Evolutionary conservation across 2,888 invertebrate genomes (phyloP), one percentile per base, ranked within the genome.

Genomic region (Dryomyza anilis): DNA sequence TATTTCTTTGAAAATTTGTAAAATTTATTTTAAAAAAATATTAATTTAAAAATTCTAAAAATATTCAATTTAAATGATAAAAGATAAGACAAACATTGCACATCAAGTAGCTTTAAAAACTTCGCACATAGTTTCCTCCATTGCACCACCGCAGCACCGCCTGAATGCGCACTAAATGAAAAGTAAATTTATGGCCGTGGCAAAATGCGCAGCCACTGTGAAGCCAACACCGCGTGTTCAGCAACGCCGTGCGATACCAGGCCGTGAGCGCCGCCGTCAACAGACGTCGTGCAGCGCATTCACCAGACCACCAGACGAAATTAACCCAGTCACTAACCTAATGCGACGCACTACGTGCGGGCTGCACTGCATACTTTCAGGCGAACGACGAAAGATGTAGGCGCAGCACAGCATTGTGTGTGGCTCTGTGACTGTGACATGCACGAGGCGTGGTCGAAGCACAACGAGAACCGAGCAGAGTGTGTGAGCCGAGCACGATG

Each of bases 101-200:
- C 46, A 7, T 46, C 21, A 25, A n/a, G 3, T 50, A 21, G 10
- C 50, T 12, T 3, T 23, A 50, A 5, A 7, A 50, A 25, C 25
- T 1, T 8, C 12, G 7, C 43, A 43, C 57, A 8, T 43, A 12
- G 16, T 14, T 23, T 43, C 6, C 12, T 12, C 21, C 29, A 19
- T 16, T 4, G 16, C 21, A 8, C 58, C 12, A n/a, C 39, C 8
- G 23, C 6, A 16, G 45, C 27, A 21, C 29, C 36, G 55, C 55
- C 3, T 1, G 23, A 50, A 12, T 3, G n/a, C n/a, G n/a, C 23
- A 46, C 58, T 30, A 46, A 58, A 46, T 46, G 27, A 58, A 46
- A 58, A 43, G 58, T 45, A 58, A 45, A 46, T 46, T 58, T 58
- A 58, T 58, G 27, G 46, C 58, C 25, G 43, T n/a, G 23, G 25